phyloP scores from a whole-genome alignment of 2,113 vertebrate species.

The Istiophorus platypterus region DNA sequence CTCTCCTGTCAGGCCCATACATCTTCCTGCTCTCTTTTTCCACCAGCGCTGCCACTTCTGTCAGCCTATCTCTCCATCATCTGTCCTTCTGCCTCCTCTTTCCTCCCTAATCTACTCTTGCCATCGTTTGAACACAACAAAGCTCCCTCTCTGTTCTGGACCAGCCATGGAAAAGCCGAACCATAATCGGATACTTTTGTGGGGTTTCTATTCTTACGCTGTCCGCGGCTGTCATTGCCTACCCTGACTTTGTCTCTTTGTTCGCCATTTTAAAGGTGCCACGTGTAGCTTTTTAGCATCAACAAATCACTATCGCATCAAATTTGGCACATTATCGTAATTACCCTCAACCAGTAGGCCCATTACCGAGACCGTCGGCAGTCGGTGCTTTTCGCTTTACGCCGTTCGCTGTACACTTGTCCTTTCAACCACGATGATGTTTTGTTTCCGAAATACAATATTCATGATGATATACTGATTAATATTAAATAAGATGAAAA shows the following conservation, averaged over 20 bases:
- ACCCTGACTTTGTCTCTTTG: conserved; percentile 40
- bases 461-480: not conserved
- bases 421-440: not conserved
- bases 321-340: conserved; percentile 61
- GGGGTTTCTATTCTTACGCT: conserved; percentile 49
- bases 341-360: conserved; percentile 49
- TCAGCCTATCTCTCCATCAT: conserved; percentile 78
- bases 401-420: not conserved
- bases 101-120: conserved; percentile 63
- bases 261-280: conserved; percentile 52
- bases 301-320: conserved; percentile 46
- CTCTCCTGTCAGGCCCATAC: conserved; percentile 74
- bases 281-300: conserved; percentile 47
- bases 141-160: conserved; percentile 40
- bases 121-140: conserved; percentile 69
- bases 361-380: conserved; percentile 55
- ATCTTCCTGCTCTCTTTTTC: conserved; percentile 72
- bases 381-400: conserved; percentile 15
- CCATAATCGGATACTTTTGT: conserved; percentile 58
- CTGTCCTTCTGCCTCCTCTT: conserved; percentile 68
- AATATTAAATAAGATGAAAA: not conserved
- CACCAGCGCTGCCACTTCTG: conserved; percentile 57
- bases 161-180: conserved; percentile 26
- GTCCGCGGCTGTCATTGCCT: conserved; percentile 50
- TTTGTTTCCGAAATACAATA: not conserved